These are phyloP conservation scores for Gandaritis pyraliata DNA, from an alignment of 2,888 invertebrate genomes.

Conservation along the genomic window DNA sequence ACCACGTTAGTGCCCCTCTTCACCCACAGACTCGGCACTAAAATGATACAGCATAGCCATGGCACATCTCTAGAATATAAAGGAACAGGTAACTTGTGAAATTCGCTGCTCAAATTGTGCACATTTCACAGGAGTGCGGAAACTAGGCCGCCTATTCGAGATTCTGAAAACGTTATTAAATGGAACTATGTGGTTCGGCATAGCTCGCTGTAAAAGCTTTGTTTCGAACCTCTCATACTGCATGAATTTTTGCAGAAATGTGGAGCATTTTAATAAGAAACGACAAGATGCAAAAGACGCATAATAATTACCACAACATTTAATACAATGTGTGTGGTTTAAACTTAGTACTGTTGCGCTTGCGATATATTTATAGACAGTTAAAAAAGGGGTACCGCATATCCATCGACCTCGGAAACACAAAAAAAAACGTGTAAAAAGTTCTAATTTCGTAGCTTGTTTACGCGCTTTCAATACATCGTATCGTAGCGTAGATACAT, in stretches of 20 bases:
- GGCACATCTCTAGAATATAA: conserved; percentile 25
- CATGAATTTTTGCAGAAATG: not conserved
- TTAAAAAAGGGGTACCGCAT: conserved; percentile 1
- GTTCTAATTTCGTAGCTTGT: conserved; percentile 27
- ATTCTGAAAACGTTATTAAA: conserved; percentile 31
- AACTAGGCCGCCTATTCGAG: conserved; percentile 30
- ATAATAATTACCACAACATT: not conserved
- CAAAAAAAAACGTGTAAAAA: conserved; percentile 8
- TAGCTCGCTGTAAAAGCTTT: conserved; percentile 14
- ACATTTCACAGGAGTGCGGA: conserved; percentile 27
- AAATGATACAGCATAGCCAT: conserved; percentile 12
- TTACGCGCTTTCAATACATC: conserved; percentile 16
- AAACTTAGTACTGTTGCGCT: conserved; percentile 2
- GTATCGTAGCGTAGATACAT: conserved; percentile 16
- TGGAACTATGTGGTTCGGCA: conserved; percentile 20
- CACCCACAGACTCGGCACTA: conserved; percentile 44
- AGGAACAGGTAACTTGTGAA: conserved; percentile 30
- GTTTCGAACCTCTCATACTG: not conserved
- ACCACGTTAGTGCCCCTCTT: conserved; percentile 32
- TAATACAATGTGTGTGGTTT: not conserved
- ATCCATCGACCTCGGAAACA: conserved; percentile 4
- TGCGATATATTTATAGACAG: conserved; percentile 4
- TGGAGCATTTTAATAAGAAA: not conserved
- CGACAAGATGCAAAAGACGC: too few relatives aligned
- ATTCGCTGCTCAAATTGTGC: conserved; percentile 24